Base-by-base conservation (phyloP, 2,888 invertebrate species). In the Elysia crispata region DNA sequence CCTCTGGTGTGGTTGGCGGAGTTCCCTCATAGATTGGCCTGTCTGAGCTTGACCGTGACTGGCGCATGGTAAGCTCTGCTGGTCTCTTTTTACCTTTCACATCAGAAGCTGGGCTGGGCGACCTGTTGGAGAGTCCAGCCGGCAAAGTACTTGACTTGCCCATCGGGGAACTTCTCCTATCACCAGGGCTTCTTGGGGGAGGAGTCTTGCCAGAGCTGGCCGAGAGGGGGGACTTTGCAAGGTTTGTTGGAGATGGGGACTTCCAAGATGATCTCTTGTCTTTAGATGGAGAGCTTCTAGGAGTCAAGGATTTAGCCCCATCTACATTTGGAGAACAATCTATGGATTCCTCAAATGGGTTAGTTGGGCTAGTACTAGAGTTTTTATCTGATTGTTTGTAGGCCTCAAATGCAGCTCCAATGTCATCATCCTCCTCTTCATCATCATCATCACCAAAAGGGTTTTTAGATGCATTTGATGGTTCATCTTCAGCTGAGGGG, bases 21-120 rank as follows among this genome's bases (percentile, higher is more conserved):
- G 89, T 89, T 0, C 90, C 89, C 75, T 87, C 84, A 83, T 90
- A 90, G 15, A 88, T 82, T 1, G 90, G 90, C 73, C 89, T 82
- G 25, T 86, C 83, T 11, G 77, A 67, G 18, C 78, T 23, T 0
- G 83, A 77, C 73, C 80, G 79, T 0, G 81, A 79, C 28, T 78
- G 79, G 18, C 82, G 81, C 72, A 83, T 70, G 0, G 82, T 83
- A 64, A 84, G 41, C 23, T 64, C 69, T 13, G 80, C 66, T 23
- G 23, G 23, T 23, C 60, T 60, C 31, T 81, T 81, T 57, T 80
- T 80, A 23, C 54, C 67, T 11, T 77, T 72, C 0, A 23, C 6
- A 15, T 72, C 66, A 0, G 66, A 64, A 50, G 72, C 33, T 33
- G 72, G 72, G 62, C 67, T 79, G 8, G 31, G 20, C 1, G 60